Percentiles rank a stretch among this genome's conserved stretches.
phyloP scores from a whole-genome alignment of 2,888 invertebrate species.

The Sphecodes monilicornis region DNA sequence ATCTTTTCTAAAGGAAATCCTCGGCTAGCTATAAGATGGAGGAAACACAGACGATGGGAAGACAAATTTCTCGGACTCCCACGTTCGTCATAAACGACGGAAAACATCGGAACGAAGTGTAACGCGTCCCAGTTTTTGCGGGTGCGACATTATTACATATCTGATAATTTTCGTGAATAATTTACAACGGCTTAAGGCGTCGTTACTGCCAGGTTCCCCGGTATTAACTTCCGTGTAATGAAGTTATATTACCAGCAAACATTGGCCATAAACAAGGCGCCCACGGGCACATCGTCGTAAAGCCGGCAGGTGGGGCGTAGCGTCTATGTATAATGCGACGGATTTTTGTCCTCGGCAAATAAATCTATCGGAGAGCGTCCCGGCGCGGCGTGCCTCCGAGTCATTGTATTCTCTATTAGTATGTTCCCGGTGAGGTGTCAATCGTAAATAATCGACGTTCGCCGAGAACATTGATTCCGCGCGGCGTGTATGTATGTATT shows the following conservation, averaged over 20 bases:
- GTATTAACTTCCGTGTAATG: slow-evolving; percentile 47
- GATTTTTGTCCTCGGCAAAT: slow-evolving; percentile 11
- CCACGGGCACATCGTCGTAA: slow-evolving; percentile 78
- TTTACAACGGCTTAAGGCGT: slow-evolving; percentile 8
- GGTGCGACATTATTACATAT: not conserved
- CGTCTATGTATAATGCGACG: slow-evolving; percentile 62
- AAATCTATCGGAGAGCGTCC: slow-evolving; percentile 35
- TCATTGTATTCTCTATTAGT: slow-evolving; percentile 12
- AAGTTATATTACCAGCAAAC: slow-evolving; percentile 72
- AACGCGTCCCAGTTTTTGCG: not conserved
- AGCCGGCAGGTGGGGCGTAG: slow-evolving; percentile 51
- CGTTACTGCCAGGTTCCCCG: slow-evolving; percentile 24
- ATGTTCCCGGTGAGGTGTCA: slow-evolving; percentile 1
- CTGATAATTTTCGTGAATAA: not conserved
- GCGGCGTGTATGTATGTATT: not conserved
- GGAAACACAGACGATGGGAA: not conserved
- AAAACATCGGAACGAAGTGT: not conserved
- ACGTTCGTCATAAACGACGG: not conserved
- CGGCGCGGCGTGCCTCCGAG: not conserved
- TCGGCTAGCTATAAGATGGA: not conserved
- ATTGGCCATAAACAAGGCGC: slow-evolving; percentile 77
- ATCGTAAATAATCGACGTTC: not conserved
- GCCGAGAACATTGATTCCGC: not conserved
- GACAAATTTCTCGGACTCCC: not conserved
- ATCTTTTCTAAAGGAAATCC: not conserved